Evolutionary conservation across 2,797 vertebrate species (phyloP).

Genomic region (Eidolon dupreanum): DNA sequence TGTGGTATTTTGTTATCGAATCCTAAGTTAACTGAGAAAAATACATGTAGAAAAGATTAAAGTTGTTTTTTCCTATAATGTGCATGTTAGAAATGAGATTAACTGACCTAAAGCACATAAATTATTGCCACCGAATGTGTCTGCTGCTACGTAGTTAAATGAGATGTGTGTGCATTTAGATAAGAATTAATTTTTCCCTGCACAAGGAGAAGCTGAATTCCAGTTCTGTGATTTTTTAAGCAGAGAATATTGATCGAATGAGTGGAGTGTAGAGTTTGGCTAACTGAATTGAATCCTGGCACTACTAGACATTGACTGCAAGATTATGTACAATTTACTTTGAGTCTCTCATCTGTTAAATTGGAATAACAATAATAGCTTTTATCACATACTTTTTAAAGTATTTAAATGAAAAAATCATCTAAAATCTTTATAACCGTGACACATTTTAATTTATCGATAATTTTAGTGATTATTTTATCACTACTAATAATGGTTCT

Average conservation of each 20-base stretch:
- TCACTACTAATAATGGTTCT: neutral
- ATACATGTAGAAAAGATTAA: neutral
- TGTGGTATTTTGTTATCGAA: neutral
- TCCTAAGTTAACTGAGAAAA: neutral
- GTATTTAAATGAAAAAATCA: neutral
- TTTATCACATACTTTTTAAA: neutral
- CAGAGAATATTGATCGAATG: neutral
- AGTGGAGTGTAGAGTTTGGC: neutral
- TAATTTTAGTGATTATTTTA: constrained; percentile 9
- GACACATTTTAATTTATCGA: neutral
- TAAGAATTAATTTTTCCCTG: neutral
- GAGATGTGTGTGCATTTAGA: neutral
- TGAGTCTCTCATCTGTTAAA: neutral
- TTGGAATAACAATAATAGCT: neutral
- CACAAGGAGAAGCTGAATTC: neutral
- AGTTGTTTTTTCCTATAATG: neutral
- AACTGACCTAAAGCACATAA: neutral
- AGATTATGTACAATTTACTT: neutral
- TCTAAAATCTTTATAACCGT: neutral
- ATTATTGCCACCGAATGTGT: neutral
- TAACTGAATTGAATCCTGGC: neutral
- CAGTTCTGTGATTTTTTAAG: neutral
- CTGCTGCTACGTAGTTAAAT: neutral
- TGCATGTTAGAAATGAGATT: neutral
- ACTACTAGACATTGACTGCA: neutral